Percentiles rank a stretch among this genome's conserved stretches.
Evolutionary conservation across 2,797 vertebrate genomes (phyloP).

Genomic region (Petrocephalus schoutedeni): DNA sequence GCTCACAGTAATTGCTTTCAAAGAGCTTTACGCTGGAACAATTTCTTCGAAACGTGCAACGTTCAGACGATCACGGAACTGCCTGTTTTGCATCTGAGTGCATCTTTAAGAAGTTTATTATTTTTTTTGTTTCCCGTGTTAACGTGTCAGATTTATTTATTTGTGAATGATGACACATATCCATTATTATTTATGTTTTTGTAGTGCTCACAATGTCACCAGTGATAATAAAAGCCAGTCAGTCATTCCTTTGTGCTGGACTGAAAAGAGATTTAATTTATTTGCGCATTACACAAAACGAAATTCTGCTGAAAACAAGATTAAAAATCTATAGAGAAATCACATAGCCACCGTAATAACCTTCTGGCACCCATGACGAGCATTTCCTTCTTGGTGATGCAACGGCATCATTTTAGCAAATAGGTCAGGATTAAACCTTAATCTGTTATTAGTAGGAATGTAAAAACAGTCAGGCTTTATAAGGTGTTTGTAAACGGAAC

Average conservation of each 20-base stretch:
- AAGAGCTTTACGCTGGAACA: neutral
- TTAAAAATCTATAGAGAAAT: neutral
- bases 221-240: neutral
- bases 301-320: neutral
- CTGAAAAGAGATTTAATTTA: neutral
- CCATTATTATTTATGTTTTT: neutral
- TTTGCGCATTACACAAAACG: neutral
- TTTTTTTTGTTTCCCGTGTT: neutral
- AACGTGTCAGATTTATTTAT: neutral
- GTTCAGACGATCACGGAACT: neutral
- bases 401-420: neutral
- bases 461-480: neutral
- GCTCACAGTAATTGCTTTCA: neutral
- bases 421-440: neutral
- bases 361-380: neutral
- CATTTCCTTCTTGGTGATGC: neutral
- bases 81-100: neutral
- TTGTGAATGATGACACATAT: neutral
- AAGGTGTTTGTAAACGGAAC: neutral
- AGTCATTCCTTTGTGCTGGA: neutral
- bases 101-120: neutral
- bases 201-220: neutral
- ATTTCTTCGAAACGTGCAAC: neutral
- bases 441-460: neutral
- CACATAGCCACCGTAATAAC: neutral